These are phyloP conservation scores for Gambusia yucatana DNA, from an alignment of 2,797 vertebrate genomes.

Conservation along the genomic window DNA sequence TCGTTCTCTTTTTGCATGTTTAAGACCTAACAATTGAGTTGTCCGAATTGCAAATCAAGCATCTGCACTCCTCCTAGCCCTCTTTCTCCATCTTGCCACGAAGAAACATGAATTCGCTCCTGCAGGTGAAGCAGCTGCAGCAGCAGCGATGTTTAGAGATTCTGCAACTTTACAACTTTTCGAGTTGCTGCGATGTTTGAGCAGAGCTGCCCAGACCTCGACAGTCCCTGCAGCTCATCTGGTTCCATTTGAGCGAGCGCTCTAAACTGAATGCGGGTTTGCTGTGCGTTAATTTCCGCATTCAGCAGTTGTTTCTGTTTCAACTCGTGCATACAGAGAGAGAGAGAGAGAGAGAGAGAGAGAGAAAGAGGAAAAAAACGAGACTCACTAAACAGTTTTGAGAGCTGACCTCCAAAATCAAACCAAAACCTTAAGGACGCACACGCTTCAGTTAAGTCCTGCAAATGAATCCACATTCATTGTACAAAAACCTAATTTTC, in stretches of 20 bases:
- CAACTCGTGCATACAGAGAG: background rate
- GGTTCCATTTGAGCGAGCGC: background rate
- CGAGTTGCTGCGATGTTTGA: background rate
- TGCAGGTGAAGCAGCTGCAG: background rate
- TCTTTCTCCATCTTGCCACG: background rate
- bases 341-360: background rate
- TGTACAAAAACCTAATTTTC: slow-evolving; percentile 32
- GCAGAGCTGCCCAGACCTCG: background rate
- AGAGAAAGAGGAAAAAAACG: background rate
- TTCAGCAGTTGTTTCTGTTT: slow-evolving; percentile 26
- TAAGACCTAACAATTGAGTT: background rate
- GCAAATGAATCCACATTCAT: slow-evolving; percentile 22
- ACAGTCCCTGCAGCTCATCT: background rate
- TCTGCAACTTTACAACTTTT: background rate
- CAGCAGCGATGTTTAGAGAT: background rate
- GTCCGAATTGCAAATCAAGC: background rate
- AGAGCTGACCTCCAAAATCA: slow-evolving; percentile 60
- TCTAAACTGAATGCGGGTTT: slow-evolving; percentile 11
- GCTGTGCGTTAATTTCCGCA: slow-evolving; percentile 32
- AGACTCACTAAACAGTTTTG: slow-evolving; percentile 31
- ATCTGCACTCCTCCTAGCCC: background rate
- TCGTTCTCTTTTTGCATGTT: background rate
- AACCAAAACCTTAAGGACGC: slow-evolving; percentile 23
- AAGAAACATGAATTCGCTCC: background rate
- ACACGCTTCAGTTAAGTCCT: slow-evolving; percentile 23